Conservation (phyloP, 2,888 invertebrate genomes). For the Syrista parreyssii region DNA sequence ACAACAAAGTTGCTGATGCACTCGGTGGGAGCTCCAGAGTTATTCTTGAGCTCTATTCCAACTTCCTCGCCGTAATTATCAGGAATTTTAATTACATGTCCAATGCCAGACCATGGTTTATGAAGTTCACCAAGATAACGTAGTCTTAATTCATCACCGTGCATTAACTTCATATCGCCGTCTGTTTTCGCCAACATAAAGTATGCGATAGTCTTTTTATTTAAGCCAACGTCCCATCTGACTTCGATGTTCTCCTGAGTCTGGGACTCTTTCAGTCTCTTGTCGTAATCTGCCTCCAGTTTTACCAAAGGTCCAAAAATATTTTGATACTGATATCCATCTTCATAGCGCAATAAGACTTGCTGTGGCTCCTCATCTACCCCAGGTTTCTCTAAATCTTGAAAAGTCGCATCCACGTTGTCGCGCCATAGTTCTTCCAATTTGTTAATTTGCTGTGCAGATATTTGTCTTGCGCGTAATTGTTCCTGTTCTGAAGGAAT, state of each 20-base stretch:
- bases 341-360: slow-evolving; percentile 83
- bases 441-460: slow-evolving; percentile 96
- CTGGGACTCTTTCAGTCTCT: slow-evolving; percentile 96
- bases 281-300: slow-evolving; percentile 98
- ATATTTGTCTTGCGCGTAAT: slow-evolving; percentile 93
- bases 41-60: slow-evolving; percentile 94
- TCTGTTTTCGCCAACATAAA: slow-evolving; percentile 97
- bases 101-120: slow-evolving; percentile 97
- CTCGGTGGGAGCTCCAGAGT: slow-evolving; percentile 91
- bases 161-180: slow-evolving; percentile 99
- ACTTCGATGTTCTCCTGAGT: slow-evolving; percentile 98
- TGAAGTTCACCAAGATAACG: slow-evolving; percentile 93
- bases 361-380: slow-evolving; percentile 98
- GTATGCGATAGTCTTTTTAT: slow-evolving; percentile 97
- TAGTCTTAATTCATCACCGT: slow-evolving; percentile 95
- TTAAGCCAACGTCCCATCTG: slow-evolving; percentile 98
- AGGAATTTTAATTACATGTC: slow-evolving; percentile 96
- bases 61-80: slow-evolving; percentile 98
- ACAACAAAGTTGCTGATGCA: slow-evolving; percentile 96
- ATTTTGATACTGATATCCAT: slow-evolving; percentile 99
- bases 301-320: slow-evolving; percentile 97
- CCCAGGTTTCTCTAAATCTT: slow-evolving; percentile 97
- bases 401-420: slow-evolving; percentile 96
- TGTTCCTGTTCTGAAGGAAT: slow-evolving; percentile 98
- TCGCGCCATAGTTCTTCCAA: slow-evolving; percentile 99